phyloP scores from a whole-genome alignment of 1,140 invertebrate species.

The Drosophila repleta region DNA sequence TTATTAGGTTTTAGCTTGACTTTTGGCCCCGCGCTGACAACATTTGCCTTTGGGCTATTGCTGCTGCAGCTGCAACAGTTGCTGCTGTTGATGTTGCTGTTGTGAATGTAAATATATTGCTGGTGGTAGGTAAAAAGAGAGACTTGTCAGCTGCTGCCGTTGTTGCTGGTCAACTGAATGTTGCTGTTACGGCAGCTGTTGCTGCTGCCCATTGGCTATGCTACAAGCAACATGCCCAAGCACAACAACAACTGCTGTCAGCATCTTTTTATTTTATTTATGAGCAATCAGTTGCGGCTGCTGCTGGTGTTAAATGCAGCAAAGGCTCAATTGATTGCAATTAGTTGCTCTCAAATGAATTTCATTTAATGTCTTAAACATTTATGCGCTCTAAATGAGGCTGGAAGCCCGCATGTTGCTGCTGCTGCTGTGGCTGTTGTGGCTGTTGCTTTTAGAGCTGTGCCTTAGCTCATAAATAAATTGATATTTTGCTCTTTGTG shows the following conservation, averaged over 20 bases:
- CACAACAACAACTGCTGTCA: conserved; percentile 4
- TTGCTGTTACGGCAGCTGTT: background rate
- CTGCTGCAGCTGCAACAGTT: conserved; percentile 5
- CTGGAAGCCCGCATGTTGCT: too few relatives aligned
- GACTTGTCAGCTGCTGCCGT: conserved; percentile 35
- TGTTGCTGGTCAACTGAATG: conserved; percentile 23
- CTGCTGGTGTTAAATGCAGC: conserved; percentile 5
- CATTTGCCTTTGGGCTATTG: conserved; percentile 25
- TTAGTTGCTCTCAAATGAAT: conserved; percentile 65
- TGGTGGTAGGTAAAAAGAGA: too few relatives aligned
- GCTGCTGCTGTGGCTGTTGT: background rate
- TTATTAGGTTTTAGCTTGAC: conserved; percentile 22
- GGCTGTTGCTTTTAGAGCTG: conserved; percentile 8
- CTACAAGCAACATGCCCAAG: background rate
- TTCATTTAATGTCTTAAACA: conserved; percentile 47
- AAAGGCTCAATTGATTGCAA: conserved; percentile 63
- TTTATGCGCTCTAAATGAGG: conserved; percentile 40
- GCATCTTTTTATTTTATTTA: conserved; percentile 39
- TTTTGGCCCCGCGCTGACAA: conserved; percentile 19
- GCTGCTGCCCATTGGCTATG: conserved; percentile 16
- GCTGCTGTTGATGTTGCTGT: background rate
- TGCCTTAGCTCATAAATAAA: conserved; percentile 44
- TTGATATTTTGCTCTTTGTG: conserved; percentile 51
- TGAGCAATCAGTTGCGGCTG: conserved; percentile 45
- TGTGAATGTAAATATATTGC: conserved; percentile 28